Base-by-base conservation (phyloP, 1,140 invertebrate species). In the Euura lappo region DNA sequence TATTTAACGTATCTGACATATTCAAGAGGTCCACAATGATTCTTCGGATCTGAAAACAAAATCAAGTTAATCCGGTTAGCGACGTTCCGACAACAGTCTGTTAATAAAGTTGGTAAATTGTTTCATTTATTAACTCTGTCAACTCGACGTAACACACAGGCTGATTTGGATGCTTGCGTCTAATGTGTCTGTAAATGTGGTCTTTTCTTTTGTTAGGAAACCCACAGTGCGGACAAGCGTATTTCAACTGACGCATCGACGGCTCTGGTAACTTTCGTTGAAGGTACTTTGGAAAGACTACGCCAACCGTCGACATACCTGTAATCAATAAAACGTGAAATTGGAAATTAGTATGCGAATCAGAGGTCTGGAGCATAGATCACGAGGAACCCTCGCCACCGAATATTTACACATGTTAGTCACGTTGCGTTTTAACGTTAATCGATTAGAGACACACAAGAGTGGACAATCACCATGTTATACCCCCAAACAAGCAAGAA, bases 151-250 rank as follows among this genome's bases (percentile, higher is more conserved):
- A 79, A 67, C 78, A 74, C 7, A 79, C 75, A n/a, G 74, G 10
- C 11, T 71, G 10, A 44, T 45, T 46, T 1, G 76, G 75, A 74
- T 79, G 78, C 47, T 69, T 75, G 8, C 76, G 60, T 3, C 78
- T 71, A 42, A 78, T 76, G 45, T 79, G 78, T 3, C 78, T 72
- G 45, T 79, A 79, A 44, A 79, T 73, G 65, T 78, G 75, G 66
- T 79, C 78, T 73, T 79, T 78, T 3, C 78, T 65, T 67, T 79
- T 79, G 64, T 79, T 78, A 3, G 68, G 74, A 64, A 77, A 77
- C 3, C 70, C 72, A 66, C 78, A 79, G 69, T 79, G 74, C 0
- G 78, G 77, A 70, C 77, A 79, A 6, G 77, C 74, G 45, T 68
- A 79, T 65, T 70, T 74, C 46, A 70, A 47, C 45, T 69, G 64